A percentile compares a stretch with the other conserved stretches of the same genome.
Evolutionary conservation across 2,113 vertebrate genomes (phyloP).

Genomic region (Erpornis zantholeuca): DNA sequence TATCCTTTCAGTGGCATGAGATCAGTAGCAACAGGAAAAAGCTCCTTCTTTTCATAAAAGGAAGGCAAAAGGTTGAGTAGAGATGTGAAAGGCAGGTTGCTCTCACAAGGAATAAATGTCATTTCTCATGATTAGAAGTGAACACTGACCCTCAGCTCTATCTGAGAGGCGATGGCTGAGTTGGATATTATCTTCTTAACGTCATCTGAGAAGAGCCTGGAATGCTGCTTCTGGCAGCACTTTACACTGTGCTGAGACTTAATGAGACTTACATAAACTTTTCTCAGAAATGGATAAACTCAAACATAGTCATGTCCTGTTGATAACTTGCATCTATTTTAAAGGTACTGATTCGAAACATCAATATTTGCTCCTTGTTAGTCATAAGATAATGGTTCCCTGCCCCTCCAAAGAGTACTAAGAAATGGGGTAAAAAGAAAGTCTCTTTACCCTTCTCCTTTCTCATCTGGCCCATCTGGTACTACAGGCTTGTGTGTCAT

Average conservation of each 20-base stretch:
- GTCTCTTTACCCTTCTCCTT: background rate
- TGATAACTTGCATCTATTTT: background rate
- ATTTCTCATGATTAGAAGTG: background rate
- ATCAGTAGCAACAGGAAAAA: slow-evolving; percentile 54
- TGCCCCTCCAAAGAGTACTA: background rate
- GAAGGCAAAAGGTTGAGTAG: background rate
- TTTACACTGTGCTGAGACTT: slow-evolving; percentile 68
- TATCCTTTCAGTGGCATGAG: background rate
- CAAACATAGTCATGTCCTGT: background rate
- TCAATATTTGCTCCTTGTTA: background rate
- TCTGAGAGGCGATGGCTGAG: background rate
- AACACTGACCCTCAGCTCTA: background rate
- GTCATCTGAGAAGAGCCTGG: slow-evolving; percentile 68
- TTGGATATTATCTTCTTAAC: background rate
- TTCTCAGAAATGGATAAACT: background rate
- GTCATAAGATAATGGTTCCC: background rate
- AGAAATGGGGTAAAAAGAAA: background rate
- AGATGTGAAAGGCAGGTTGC: background rate
- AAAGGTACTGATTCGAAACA: background rate
- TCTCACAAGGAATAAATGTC: background rate
- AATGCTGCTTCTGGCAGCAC: slow-evolving; percentile 67
- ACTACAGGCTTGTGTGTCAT: background rate
- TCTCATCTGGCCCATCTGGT: background rate
- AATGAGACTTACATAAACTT: slow-evolving; percentile 31
- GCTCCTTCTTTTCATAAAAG: slow-evolving; percentile 40